phyloP scores from a whole-genome alignment of 2,797 vertebrate genomes.

The Macrochelys suwanniensis region DNA sequence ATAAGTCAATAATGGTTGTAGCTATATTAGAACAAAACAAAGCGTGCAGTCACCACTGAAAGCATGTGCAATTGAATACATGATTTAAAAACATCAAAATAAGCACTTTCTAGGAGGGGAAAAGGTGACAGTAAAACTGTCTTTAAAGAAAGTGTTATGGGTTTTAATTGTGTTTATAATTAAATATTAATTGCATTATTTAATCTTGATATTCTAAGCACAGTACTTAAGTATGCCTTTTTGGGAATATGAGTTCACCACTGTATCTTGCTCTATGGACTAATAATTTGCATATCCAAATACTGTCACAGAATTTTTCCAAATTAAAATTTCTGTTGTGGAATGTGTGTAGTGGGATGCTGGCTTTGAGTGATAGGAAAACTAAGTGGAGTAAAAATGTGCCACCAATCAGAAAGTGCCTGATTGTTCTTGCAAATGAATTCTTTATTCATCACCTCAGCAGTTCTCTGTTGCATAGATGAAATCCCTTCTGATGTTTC shows the following conservation, averaged over 20 bases:
- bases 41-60: neutral
- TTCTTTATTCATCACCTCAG: slow-evolving; percentile 57
- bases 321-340: slow-evolving; percentile 60
- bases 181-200: slow-evolving; percentile 50
- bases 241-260: slow-evolving; percentile 48
- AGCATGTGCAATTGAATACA: neutral
- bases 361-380: slow-evolving; percentile 60
- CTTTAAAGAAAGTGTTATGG: neutral
- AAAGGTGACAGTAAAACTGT: neutral
- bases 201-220: slow-evolving; percentile 57
- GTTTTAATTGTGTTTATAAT: neutral
- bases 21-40: neutral
- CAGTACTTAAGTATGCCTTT: slow-evolving; percentile 17
- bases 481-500: slow-evolving; percentile 41
- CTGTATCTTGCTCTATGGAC: slow-evolving; percentile 55
- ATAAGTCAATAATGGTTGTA: slow-evolving; percentile 14
- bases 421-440: slow-evolving; percentile 44
- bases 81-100: neutral
- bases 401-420: slow-evolving; percentile 30
- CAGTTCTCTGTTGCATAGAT: slow-evolving; percentile 37
- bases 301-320: slow-evolving; percentile 62
- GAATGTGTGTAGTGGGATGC: slow-evolving; percentile 44
- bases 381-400: slow-evolving; percentile 34
- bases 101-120: neutral
- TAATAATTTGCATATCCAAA: slow-evolving; percentile 57